These are phyloP conservation scores for Calidris pygmaea DNA, from an alignment of 2,113 vertebrate genomes.

Conservation along the genomic window DNA sequence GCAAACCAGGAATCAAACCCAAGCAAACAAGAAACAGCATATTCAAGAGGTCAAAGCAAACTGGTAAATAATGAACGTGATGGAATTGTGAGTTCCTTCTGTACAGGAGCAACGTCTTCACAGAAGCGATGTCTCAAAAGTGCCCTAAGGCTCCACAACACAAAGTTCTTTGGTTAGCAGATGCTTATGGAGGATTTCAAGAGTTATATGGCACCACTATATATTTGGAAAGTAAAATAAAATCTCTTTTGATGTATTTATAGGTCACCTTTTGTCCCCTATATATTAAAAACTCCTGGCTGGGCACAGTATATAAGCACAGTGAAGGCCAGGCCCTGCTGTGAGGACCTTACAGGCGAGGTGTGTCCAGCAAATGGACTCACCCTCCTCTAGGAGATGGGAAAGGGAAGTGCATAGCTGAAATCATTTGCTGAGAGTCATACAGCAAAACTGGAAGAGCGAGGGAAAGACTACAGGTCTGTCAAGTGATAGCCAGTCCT, in stretches of 20 bases:
- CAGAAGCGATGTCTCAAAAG: not conserved
- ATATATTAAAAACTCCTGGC: not conserved
- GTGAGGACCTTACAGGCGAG: not conserved
- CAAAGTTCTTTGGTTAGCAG: not conserved
- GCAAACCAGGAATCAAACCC: not conserved
- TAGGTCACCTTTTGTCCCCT: not conserved
- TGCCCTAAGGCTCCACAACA: not conserved
- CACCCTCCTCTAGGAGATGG: not conserved
- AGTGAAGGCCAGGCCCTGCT: not conserved
- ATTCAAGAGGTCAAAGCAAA: not conserved
- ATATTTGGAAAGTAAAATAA: not conserved
- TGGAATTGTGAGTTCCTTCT: not conserved
- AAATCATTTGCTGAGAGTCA: not conserved
- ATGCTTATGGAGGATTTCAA: not conserved
- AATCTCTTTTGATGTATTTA: not conserved
- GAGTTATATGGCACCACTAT: accelerated
- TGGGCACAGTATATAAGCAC: not conserved
- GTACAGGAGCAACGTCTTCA: not conserved
- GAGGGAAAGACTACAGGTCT: not conserved
- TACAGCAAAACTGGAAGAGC: not conserved
- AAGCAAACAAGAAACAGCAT: not conserved
- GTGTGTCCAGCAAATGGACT: not conserved
- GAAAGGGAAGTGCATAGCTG: not conserved
- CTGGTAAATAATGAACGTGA: not conserved
- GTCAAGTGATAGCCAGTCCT: not conserved